Conservation (phyloP, 2,888 invertebrate genomes). For the Hypomecis punctinalis region DNA sequence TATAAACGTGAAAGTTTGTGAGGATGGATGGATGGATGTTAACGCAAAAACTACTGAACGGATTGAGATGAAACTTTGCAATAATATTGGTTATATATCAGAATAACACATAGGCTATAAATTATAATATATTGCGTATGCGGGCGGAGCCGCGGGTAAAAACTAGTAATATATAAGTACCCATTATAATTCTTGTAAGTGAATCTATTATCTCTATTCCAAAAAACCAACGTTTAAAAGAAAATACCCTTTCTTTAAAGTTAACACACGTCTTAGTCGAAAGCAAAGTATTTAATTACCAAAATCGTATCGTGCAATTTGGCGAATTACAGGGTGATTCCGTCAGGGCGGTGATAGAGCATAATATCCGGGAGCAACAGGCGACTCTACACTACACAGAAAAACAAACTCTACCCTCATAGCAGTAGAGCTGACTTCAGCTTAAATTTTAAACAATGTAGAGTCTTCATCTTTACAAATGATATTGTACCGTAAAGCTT, state of each 20-base stretch:
- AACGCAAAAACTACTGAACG: too few species aligned
- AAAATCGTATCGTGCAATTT: slow-evolving; percentile 70
- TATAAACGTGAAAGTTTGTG: too few species aligned
- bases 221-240: too few species aligned
- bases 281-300: slow-evolving; percentile 75
- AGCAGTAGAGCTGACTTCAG: neutral
- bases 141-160: too few species aligned
- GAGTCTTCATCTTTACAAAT: neutral
- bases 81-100: too few species aligned
- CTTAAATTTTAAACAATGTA: neutral
- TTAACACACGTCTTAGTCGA: slow-evolving; percentile 41
- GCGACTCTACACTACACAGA: slow-evolving; percentile 44
- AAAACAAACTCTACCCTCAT: slow-evolving; percentile 11
- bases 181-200: too few species aligned
- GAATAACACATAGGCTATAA: too few species aligned
- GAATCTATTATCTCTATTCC: too few species aligned
- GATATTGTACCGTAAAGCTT: neutral
- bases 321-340: slow-evolving; percentile 79
- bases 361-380: slow-evolving; percentile 82
- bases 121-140: too few species aligned
- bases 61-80: too few species aligned
- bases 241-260: neutral
- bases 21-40: too few species aligned
- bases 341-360: slow-evolving; percentile 70
- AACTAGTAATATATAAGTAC: too few species aligned